Conservation (phyloP, 1,140 invertebrate genomes). For the Cephus cinctus region DNA sequence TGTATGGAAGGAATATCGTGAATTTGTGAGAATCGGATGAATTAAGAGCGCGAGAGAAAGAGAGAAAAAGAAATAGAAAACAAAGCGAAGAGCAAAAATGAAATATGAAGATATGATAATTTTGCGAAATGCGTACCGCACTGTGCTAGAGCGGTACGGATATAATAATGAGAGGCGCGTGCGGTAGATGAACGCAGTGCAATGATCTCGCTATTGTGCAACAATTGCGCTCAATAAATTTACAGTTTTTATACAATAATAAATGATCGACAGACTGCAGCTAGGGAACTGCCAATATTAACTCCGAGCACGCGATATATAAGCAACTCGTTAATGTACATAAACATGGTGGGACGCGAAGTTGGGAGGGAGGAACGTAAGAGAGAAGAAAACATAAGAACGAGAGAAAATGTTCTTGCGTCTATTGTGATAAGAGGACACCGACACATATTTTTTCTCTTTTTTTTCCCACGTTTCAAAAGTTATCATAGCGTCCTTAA, state of each 20-base stretch:
- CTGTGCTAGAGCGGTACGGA: too few relatives aligned
- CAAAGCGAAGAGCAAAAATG: too few relatives aligned
- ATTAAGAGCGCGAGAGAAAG: neutral
- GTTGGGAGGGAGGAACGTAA: neutral
- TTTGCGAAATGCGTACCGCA: too few relatives aligned
- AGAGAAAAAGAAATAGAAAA: neutral
- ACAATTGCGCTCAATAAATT: conserved; percentile 49
- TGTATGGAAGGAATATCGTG: too few relatives aligned
- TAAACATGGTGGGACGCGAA: too few relatives aligned
- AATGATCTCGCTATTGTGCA: conserved; percentile 47
- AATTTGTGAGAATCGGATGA: neutral
- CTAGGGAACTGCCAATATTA: conserved; percentile 30
- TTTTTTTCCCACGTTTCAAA: too few relatives aligned
- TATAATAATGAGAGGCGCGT: too few relatives aligned
- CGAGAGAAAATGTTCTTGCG: neutral
- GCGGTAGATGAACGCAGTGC: conserved; percentile 22
- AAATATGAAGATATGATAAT: too few relatives aligned
- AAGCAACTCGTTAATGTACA: too few relatives aligned
- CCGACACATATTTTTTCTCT: neutral
- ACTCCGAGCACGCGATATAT: too few relatives aligned
- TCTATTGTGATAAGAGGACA: neutral
- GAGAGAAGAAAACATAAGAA: neutral
- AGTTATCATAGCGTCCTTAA: too few relatives aligned
- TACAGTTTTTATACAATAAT: conserved; percentile 49
- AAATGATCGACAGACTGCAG: conserved; percentile 30